phyloP scores from a whole-genome alignment of 2,888 invertebrate genomes.

The Buathra laborator region DNA sequence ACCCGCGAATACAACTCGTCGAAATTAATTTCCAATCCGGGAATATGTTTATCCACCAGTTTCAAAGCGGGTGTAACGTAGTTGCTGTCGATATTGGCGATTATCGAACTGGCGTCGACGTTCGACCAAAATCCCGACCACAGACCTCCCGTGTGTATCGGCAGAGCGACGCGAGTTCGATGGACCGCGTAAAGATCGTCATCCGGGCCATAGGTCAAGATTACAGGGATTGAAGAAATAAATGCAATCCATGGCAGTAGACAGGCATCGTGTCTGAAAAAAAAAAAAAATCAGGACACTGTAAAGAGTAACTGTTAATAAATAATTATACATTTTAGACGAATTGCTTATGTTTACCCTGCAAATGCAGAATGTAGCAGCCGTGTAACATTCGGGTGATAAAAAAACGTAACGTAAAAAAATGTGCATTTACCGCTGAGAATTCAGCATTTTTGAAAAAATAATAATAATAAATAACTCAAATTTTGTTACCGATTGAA shows the following conservation, averaged over 20 bases:
- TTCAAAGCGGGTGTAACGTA: constrained; percentile 77
- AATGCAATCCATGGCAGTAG: constrained; percentile 80
- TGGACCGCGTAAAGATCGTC: constrained; percentile 81
- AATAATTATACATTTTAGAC: not conserved
- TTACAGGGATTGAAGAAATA: constrained; percentile 80
- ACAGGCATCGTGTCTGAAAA: constrained; percentile 82
- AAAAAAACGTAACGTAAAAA: not conserved
- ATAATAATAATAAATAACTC: not conserved
- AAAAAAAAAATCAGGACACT: constrained; percentile 6
- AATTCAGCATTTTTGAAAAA: not conserved
- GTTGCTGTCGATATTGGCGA: constrained; percentile 73
- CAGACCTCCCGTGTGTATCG: constrained; percentile 77
- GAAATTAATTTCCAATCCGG: constrained; percentile 70
- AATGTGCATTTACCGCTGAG: not conserved
- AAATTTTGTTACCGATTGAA: not conserved
- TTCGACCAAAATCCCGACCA: constrained; percentile 74
- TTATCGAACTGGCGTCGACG: constrained; percentile 71
- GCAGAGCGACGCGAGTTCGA: constrained; percentile 80
- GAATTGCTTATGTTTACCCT: not conserved
- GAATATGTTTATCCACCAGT: constrained; percentile 73
- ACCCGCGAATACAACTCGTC: constrained; percentile 80
- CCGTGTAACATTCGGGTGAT: not conserved
- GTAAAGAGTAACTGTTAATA: not conserved
- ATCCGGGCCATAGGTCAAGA: constrained; percentile 79
- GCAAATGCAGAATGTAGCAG: not conserved